Evolutionary conservation across 2,888 invertebrate genomes (phyloP), one percentile per base, ranked within the genome.

Genomic region (Drosophila melanosoma): DNA sequence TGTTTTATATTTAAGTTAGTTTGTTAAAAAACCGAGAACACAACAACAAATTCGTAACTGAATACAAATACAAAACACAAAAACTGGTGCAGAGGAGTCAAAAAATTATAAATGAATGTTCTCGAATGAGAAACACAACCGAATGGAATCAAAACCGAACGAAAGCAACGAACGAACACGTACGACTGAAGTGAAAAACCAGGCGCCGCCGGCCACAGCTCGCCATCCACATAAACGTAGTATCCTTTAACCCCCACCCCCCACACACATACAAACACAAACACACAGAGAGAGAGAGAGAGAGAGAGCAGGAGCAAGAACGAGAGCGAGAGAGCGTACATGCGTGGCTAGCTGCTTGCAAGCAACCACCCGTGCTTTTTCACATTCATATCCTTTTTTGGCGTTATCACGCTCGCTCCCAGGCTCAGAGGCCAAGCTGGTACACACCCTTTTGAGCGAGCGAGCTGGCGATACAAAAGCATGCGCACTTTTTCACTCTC

Each of bases 151-250:
- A 90, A 88, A 90, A 91, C 92, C 91, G 92, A 91, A 91, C 91
- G 91, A 91, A 91, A 91, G 92, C 91, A 92, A 91, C 91, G 92
- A 91, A 92, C 91, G 92, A 92, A 92, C 92, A 89, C 91, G 91
- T 89, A 91, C 92, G 91, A 91, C 87, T 91, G 84, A 89, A 75
- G 69, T 65, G 67, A 69, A 69, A 81, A 58, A n/a, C 38, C 65
- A 70, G 69, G 74, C 73, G 77, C 73, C 72, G 77, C 70, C 64
- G 73, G 57, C 53, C 29, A 40, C 69, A 52, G 59, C 61, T 69
- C 78, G 67, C 26, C 51, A 26, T 20, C 4, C 69, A 66, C 77
- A 68, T 67, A 35, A 49, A 26, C 51, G 49, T 40, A 36, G 61
- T 81, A 88, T 79, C 83, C 83, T 76, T 76, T 69, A 68, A 36